phyloP scores from a whole-genome alignment of 1,140 invertebrate species.

The Leptinotarsa undecemlineata region DNA sequence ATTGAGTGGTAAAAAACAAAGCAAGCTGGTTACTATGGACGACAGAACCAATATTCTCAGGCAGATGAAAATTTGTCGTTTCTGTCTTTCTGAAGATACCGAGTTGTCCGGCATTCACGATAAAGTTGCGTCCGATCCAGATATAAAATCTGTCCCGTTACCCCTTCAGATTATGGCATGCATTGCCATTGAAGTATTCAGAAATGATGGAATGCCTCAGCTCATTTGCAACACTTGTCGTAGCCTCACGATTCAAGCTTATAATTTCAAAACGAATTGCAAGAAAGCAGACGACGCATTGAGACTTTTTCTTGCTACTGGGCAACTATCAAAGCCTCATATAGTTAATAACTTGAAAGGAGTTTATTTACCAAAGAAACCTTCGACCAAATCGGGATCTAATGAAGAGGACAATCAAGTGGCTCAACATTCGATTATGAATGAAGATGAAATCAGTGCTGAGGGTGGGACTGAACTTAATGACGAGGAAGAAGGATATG shows the following conservation, averaged over 20 bases:
- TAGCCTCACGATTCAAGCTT: constrained; percentile 68
- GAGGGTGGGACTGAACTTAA: not conserved
- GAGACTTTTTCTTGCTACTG: constrained; percentile 67
- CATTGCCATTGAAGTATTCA: constrained; percentile 73
- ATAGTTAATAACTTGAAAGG: not conserved
- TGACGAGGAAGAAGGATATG: constrained; percentile 16
- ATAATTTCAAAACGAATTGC: constrained; percentile 74
- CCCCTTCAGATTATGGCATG: constrained; percentile 75
- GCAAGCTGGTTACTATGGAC: constrained; percentile 26
- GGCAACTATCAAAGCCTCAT: constrained; percentile 58
- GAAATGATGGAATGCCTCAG: constrained; percentile 73
- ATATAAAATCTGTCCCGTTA: constrained; percentile 63
- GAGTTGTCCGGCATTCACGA: constrained; percentile 69
- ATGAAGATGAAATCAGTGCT: not conserved
- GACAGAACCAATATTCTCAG: constrained; percentile 50
- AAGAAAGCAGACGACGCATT: constrained; percentile 72
- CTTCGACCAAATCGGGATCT: not conserved
- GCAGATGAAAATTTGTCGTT: constrained; percentile 69
- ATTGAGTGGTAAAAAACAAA: too few species aligned
- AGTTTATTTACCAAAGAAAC: not conserved
- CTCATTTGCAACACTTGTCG: constrained; percentile 71
- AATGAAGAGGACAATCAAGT: not conserved
- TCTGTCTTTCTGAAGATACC: constrained; percentile 66
- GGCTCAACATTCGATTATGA: not conserved
- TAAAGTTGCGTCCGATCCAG: constrained; percentile 56